Percentiles rank a stretch among this genome's conserved stretches.
These are phyloP conservation scores for Hypanus sabinus DNA, from an alignment of 2,113 vertebrate genomes.

Conservation along the genomic window DNA sequence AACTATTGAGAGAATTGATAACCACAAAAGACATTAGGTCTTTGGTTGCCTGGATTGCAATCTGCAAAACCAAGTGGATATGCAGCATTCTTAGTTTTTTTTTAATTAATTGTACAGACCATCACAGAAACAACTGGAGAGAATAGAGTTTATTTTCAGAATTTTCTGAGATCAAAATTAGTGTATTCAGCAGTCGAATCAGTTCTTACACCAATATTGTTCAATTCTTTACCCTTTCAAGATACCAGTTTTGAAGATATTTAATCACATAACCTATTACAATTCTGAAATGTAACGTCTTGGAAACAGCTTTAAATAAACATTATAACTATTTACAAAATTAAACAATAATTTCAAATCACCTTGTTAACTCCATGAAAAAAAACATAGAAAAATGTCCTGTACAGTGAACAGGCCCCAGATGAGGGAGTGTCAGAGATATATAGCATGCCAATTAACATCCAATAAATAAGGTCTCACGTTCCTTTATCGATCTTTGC, in stretches of 20 bases:
- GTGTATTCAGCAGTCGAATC: not conserved
- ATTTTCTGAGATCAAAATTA: not conserved
- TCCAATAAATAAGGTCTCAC: not conserved
- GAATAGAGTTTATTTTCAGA: slow-evolving; percentile 22
- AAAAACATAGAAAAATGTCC: not conserved
- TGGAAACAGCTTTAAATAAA: slow-evolving; percentile 16
- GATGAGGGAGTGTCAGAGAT: no score
- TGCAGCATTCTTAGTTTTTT: not conserved
- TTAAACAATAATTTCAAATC: not conserved
- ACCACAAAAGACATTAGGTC: not conserved
- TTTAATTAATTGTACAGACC: not conserved
- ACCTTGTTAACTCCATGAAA: not conserved
- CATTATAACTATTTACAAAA: slow-evolving; percentile 28
- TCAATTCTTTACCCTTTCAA: not conserved
- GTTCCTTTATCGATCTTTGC: not conserved
- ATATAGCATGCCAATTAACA: not conserved
- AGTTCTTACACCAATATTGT: not conserved
- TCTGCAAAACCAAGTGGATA: not conserved
- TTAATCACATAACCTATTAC: not conserved
- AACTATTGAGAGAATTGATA: not conserved
- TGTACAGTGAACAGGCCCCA: no score
- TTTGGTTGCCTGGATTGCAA: not conserved
- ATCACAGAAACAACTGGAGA: not conserved
- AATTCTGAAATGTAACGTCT: not conserved
- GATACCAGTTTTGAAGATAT: not conserved